phyloP scores from a whole-genome alignment of 2,113 vertebrate species.

The Passer montanus region DNA sequence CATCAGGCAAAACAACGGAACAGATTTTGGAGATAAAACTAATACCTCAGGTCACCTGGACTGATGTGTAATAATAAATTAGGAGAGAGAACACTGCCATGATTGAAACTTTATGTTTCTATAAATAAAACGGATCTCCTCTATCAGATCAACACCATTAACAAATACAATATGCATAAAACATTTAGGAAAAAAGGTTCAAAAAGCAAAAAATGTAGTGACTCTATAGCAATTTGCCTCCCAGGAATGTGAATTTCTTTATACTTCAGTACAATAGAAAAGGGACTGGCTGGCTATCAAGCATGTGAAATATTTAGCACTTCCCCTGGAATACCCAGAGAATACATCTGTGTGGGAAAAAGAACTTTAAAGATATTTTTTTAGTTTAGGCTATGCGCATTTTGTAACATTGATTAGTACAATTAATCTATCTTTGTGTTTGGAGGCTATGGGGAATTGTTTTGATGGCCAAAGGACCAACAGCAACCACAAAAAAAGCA shows the following conservation, averaged over 20 bases:
- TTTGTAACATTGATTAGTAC: neutral
- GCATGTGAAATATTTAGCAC: neutral
- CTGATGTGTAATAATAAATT: neutral
- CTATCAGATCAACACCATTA: neutral
- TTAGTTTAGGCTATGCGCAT: neutral
- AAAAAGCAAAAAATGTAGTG: neutral
- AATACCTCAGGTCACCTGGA: neutral
- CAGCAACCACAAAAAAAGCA: neutral
- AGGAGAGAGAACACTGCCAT: neutral
- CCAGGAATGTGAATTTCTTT: neutral
- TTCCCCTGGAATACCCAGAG: neutral
- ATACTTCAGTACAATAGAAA: neutral
- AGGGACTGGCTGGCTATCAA: neutral
- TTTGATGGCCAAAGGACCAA: neutral
- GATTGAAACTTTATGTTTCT: neutral
- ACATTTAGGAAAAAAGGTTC: neutral
- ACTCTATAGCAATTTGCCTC: neutral
- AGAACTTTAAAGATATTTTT: neutral
- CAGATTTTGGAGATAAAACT: neutral
- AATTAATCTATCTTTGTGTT: neutral
- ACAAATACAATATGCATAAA: neutral
- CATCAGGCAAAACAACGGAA: neutral
- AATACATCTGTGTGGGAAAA: neutral
- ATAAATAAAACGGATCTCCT: neutral
- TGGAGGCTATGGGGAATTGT: neutral